A percentile compares a stretch with the other conserved stretches of the same genome.
Evolutionary conservation across 2,797 vertebrate species (phyloP).

Genomic region (Halcyon badia): DNA sequence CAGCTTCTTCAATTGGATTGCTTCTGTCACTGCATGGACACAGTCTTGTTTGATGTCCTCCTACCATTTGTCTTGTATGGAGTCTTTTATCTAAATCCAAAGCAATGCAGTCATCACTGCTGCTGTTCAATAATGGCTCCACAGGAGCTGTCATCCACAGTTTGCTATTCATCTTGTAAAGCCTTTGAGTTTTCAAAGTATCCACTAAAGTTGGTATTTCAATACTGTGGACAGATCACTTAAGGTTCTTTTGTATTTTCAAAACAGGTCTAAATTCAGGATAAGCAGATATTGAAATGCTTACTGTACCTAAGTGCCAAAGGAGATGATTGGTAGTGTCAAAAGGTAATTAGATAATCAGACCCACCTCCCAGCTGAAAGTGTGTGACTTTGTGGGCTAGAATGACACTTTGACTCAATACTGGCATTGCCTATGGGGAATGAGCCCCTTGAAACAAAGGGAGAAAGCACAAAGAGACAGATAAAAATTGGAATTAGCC

Average conservation of each 20-base stretch:
- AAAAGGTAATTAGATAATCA: conserved; percentile 67
- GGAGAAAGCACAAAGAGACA: background rate
- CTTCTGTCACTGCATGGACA: conserved; percentile 95
- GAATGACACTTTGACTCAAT: conserved; percentile 12
- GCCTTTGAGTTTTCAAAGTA: conserved; percentile 94
- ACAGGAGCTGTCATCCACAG: conserved; percentile 93
- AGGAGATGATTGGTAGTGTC: conserved; percentile 57
- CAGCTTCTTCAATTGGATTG: conserved; percentile 92
- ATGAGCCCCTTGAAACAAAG: conserved; percentile 13
- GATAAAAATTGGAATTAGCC: background rate
- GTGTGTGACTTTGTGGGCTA: background rate
- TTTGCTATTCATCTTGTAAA: conserved; percentile 98
- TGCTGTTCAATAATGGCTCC: conserved; percentile 98
- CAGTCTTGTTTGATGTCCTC: conserved; percentile 97
- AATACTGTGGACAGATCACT: conserved; percentile 80
- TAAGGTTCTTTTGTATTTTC: conserved; percentile 82
- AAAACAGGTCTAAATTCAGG: conserved; percentile 80
- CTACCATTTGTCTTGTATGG: conserved; percentile 95
- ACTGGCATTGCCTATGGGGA: background rate
- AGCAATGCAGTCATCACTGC: conserved; percentile 95
- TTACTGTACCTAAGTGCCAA: conserved; percentile 68
- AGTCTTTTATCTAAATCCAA: conserved; percentile 99
- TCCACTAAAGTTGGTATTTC: conserved; percentile 87
- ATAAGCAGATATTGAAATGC: conserved; percentile 72
- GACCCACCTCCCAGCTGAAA: conserved; percentile 27